A percentile compares a stretch with the other conserved stretches of the same genome.
These are phyloP conservation scores for Apantesis nais DNA, from an alignment of 2,888 invertebrate species.

Conservation along the genomic window DNA sequence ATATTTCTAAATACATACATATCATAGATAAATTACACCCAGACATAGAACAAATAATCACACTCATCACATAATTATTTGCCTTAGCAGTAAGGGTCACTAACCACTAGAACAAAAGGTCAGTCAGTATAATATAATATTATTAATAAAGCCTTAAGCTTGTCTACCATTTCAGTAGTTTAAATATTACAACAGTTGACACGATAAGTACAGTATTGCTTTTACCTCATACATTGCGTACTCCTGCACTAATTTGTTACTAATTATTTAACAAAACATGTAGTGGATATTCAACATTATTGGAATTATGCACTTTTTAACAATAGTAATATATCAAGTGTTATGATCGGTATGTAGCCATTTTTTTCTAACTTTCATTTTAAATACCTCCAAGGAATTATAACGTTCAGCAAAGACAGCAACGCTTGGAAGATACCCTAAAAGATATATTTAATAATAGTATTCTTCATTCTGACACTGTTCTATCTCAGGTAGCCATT, in stretches of 20 bases:
- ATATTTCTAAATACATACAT: too few relatives aligned
- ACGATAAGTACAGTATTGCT: not conserved
- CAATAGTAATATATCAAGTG: not conserved
- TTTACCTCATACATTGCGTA: not conserved
- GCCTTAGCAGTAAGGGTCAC: too few relatives aligned
- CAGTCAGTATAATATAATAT: too few relatives aligned
- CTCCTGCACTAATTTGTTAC: not conserved
- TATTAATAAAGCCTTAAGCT: too few relatives aligned
- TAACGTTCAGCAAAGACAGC: not conserved
- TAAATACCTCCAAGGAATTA: not conserved
- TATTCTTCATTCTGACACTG: constrained; percentile 8
- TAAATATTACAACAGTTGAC: not conserved
- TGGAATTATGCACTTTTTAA: not conserved
- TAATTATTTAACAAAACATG: not conserved
- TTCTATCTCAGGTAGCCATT: constrained; percentile 37
- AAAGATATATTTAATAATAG: constrained; percentile 10
- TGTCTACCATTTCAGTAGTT: not conserved
- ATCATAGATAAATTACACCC: too few relatives aligned
- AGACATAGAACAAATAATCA: too few relatives aligned
- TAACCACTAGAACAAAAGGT: too few relatives aligned
- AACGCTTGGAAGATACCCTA: not conserved
- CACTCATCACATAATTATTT: too few relatives aligned
- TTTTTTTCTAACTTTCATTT: not conserved
- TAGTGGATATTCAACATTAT: not conserved
- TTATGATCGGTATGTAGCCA: not conserved